Evolutionary conservation across 2,797 vertebrate species (phyloP), one percentile per base, ranked within the genome.

Genomic region (Tragelaphus eurycerus): DNA sequence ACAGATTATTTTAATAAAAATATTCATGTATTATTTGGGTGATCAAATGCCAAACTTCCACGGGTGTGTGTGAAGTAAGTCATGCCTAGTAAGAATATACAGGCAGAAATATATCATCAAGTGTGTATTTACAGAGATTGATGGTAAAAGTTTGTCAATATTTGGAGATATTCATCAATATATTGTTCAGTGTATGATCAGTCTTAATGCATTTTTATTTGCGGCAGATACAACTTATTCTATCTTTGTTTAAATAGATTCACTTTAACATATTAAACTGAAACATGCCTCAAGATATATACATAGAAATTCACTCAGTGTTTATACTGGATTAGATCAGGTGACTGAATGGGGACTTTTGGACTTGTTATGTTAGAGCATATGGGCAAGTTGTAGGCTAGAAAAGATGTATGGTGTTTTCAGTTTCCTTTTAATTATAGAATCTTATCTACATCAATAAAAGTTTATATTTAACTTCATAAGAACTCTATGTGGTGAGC

Each of bases 341-440:
- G 60, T 94, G 84, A 83, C 87, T 29, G 46, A 86, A 71, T 54
- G 64, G 60, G 96, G n/a, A 78, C n/a, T 90, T 88, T 97, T 34
- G 31, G 31, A 31, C 93, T 95, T 97, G 46, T 83, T 93, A 60
- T 82, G 23, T 64, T 62, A 54, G 50, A 95, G 31, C 59, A 86
- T 89, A 94, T 93, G 74, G 43, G 4, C 34, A 79, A 85, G 27
- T 54, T 54, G 34, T 91, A 89, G 84, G 38, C 55, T 96, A 96
- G 84, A 82, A 97, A 90, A 94, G 93, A 97, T 84, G 25, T 79
- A 93, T 57, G 76, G 15, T 76, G 31, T 95, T 96, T 97, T 81
- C 34, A 86, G 48, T 95, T 97, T 93, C 78, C 34, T 96, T 86
- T 64, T 96, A 97, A 97, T 89, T 96, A 93, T 86, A 93, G 60